phyloP scores from a whole-genome alignment of 1,140 invertebrate species.

The Andrena cerasifolii region DNA sequence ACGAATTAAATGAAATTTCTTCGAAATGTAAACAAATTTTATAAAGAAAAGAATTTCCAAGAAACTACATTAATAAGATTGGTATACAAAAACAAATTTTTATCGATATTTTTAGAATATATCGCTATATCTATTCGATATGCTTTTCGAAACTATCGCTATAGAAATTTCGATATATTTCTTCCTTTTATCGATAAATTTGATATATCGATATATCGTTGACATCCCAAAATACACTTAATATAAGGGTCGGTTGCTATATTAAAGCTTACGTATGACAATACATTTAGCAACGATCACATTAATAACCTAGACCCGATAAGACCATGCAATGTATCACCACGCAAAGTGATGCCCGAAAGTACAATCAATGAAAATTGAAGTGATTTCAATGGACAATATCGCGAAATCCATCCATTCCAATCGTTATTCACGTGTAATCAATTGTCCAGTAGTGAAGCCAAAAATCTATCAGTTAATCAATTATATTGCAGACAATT shows the following conservation, averaged over 20 bases:
- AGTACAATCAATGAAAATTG: not conserved
- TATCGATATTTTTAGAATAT: too few species aligned
- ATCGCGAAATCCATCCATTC: not conserved
- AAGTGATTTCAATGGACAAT: not conserved
- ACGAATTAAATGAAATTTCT: too few species aligned
- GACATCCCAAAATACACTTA: too few species aligned
- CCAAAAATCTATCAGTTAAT: not conserved
- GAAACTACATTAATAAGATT: too few species aligned
- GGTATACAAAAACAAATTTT: too few species aligned
- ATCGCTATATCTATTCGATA: too few species aligned
- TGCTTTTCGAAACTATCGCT: too few species aligned
- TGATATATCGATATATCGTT: too few species aligned
- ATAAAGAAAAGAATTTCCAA: too few species aligned
- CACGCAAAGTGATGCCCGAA: not conserved
- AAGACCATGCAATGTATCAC: not conserved
- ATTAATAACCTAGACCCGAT: not conserved
- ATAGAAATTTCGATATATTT: too few species aligned
- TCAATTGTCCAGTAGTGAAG: not conserved
- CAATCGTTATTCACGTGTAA: not conserved
- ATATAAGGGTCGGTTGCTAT: not conserved
- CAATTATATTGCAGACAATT: not conserved
- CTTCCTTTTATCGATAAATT: too few species aligned
- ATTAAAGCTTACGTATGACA: not conserved
- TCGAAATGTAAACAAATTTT: too few species aligned
- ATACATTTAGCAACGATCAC: not conserved